Percentiles rank a stretch among this genome's conserved stretches.
Conservation (phyloP, 2,888 invertebrate genomes). For the Iselma pallidipennis region DNA sequence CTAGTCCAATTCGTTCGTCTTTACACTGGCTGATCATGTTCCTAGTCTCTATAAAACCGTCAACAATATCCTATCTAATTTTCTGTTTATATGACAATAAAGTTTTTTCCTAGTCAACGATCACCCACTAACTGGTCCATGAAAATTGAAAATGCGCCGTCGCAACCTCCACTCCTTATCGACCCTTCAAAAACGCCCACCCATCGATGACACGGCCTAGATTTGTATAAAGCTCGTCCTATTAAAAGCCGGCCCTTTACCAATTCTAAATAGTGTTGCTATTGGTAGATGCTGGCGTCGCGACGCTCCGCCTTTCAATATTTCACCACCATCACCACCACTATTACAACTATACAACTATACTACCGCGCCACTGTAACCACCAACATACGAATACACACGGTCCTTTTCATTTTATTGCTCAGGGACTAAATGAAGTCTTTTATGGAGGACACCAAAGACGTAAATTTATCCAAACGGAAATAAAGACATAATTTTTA, state of each 20-base stretch:
- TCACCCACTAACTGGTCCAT: slow-evolving; percentile 35
- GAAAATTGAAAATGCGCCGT: slow-evolving; percentile 40
- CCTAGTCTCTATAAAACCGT: slow-evolving; percentile 16
- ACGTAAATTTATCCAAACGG: slow-evolving; percentile 29
- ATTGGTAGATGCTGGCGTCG: slow-evolving; percentile 38
- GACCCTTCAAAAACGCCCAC: slow-evolving; percentile 47
- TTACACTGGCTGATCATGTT: slow-evolving; percentile 51
- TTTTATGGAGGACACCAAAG: slow-evolving; percentile 35
- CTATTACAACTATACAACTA: slow-evolving; percentile 4
- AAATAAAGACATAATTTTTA: slow-evolving; percentile 34
- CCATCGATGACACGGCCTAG: slow-evolving; percentile 60
- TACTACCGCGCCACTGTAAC: slow-evolving; percentile 21
- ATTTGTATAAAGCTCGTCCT: slow-evolving; percentile 47
- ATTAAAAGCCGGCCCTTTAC: slow-evolving; percentile 62
- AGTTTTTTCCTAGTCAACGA: slow-evolving; percentile 11
- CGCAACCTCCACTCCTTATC: slow-evolving; percentile 41
- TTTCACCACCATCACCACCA: slow-evolving; percentile 23
- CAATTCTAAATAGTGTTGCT: slow-evolving; percentile 53
- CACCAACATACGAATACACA: slow-evolving; percentile 22
- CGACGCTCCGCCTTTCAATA: slow-evolving; percentile 39
- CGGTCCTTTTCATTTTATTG: slow-evolving; percentile 36
- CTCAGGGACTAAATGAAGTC: slow-evolving; percentile 41
- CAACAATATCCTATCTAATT: too few relatives aligned
- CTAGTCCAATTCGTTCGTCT: slow-evolving; percentile 42
- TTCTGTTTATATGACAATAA: background rate